phyloP scores from a whole-genome alignment of 2,888 invertebrate species.

The Agrilus biguttatus region DNA sequence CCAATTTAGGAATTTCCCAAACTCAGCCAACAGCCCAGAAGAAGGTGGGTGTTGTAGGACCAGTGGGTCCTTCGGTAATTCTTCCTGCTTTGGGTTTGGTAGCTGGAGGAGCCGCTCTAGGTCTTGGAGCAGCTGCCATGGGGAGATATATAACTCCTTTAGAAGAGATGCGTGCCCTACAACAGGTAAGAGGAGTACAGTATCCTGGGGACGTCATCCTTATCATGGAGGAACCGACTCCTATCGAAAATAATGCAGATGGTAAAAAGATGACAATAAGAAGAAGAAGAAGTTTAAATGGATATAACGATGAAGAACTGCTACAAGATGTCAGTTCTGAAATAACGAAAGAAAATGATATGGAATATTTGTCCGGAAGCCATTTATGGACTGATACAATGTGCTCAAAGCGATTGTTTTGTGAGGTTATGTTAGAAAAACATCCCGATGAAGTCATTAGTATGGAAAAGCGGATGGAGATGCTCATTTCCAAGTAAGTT shows the following conservation, averaged over 20 bases:
- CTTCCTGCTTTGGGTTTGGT: conserved; percentile 63
- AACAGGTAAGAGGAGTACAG: conserved; percentile 4
- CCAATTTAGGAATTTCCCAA: conserved; percentile 53
- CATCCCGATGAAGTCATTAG: conserved; percentile 52
- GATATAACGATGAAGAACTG: conserved; percentile 30
- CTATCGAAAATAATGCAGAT: conserved; percentile 1
- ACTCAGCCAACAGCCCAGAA: conserved; percentile 38
- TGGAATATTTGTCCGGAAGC: conserved; percentile 19
- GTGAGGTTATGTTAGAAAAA: conserved; percentile 57
- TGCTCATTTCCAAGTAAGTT: conserved; percentile 58
- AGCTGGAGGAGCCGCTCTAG: conserved; percentile 70
- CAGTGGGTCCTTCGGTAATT: conserved; percentile 45
- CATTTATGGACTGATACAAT: conserved; percentile 58
- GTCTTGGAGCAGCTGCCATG: conserved; percentile 67
- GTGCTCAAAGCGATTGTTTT: conserved; percentile 65
- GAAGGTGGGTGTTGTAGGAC: conserved; percentile 47
- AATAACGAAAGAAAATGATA: conserved; percentile 20
- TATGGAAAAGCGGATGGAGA: conserved; percentile 72
- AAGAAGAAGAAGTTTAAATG: conserved; percentile 12
- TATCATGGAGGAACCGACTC: conserved; percentile 16
- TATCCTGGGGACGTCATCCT: conserved; percentile 21
- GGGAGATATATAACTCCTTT: conserved; percentile 44
- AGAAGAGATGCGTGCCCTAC: conserved; percentile 22
- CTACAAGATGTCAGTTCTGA: conserved; percentile 23
- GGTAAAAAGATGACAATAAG: conserved; percentile 1